A percentile compares a stretch with the other conserved stretches of the same genome.
Conservation (phyloP, 2,113 vertebrate genomes). For the Orycteropus afer region DNA sequence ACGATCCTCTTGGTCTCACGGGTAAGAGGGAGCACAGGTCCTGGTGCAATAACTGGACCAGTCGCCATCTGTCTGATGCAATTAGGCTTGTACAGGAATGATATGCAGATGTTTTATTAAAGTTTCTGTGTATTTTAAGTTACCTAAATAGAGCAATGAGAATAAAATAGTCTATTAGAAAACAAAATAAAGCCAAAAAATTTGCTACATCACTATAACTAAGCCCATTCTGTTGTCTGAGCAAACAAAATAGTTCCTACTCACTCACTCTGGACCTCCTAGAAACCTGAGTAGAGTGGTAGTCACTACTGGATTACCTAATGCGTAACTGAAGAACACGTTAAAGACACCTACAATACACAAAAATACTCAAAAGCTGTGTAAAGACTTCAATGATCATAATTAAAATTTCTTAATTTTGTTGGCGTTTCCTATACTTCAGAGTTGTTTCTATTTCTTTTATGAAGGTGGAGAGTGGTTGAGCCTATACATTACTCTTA, state of each 20-base stretch:
- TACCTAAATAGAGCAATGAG: background rate
- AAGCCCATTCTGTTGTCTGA: background rate
- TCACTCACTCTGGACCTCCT: background rate
- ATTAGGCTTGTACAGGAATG: background rate
- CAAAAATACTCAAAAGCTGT: background rate
- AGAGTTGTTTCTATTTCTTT: background rate
- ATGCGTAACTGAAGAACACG: background rate
- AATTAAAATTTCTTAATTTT: background rate
- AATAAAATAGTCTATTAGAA: background rate
- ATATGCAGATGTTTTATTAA: background rate
- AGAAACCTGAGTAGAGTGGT: background rate
- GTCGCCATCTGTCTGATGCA: background rate
- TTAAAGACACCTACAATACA: background rate
- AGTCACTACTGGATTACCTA: background rate
- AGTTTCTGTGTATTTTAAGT: background rate
- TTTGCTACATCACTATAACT: background rate
- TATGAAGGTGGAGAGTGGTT: too few relatives aligned
- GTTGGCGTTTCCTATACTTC: background rate
- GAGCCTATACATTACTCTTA: background rate
- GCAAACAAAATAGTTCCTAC: background rate
- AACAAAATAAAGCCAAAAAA: background rate
- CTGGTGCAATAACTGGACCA: background rate
- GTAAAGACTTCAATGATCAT: background rate
- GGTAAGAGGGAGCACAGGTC: background rate
- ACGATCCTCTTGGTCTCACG: background rate